Evolutionary conservation across 2,888 invertebrate species (phyloP).

Genomic region (Argyresthia goedartella): DNA sequence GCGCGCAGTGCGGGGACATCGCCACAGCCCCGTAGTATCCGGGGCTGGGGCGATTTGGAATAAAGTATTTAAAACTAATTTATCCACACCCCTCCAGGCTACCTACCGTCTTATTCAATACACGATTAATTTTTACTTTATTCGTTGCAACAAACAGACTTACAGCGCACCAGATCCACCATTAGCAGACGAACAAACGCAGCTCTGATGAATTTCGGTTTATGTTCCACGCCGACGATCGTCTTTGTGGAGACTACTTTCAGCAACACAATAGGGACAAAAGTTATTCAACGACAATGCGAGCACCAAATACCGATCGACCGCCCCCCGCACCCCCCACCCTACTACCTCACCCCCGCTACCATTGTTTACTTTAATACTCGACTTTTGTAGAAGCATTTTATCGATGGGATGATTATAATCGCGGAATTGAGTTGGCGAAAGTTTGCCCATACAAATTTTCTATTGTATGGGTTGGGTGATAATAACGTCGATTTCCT

Average conservation of each 20-base stretch:
- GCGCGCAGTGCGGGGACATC: too few species aligned
- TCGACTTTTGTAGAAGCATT: conserved; percentile 62
- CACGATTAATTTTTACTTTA: too few species aligned
- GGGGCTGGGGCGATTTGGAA: too few species aligned
- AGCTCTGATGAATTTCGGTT: conserved; percentile 68
- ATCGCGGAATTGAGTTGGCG: conserved; percentile 40
- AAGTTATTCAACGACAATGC: conserved; percentile 72
- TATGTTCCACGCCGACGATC: conserved; percentile 55
- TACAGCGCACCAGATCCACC: conserved; percentile 23
- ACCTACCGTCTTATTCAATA: too few species aligned
- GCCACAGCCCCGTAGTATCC: too few species aligned
- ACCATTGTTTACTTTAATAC: conserved; percentile 68
- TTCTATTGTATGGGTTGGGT: conserved; percentile 9
- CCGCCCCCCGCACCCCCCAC: conserved; percentile 27
- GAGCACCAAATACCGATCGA: conserved; percentile 71
- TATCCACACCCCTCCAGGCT: too few species aligned
- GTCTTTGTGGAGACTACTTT: conserved; percentile 68
- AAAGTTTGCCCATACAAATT: conserved; percentile 1
- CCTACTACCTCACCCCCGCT: conserved; percentile 21
- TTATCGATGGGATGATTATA: conserved; percentile 44
- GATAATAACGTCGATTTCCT: too few species aligned
- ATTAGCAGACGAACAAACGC: conserved; percentile 63
- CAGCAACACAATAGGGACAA: conserved; percentile 70
- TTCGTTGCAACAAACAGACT: too few species aligned
- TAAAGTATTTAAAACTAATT: not conserved